Percentiles rank a stretch among this genome's conserved stretches.
Evolutionary conservation across 2,797 vertebrate species (phyloP).

Genomic region (Staurois parvus): DNA sequence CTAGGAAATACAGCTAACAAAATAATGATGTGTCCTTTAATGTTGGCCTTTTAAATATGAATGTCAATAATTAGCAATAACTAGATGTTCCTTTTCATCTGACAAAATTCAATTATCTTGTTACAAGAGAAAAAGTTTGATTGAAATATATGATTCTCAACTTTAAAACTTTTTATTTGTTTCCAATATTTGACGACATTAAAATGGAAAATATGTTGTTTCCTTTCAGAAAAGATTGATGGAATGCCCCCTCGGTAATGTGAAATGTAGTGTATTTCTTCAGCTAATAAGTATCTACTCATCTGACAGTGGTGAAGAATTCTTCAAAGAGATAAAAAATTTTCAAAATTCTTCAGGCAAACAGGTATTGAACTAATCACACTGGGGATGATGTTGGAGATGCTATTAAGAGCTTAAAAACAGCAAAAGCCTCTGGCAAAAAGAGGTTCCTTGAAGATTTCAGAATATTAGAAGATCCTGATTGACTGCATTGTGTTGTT

Average conservation of each 20-base stretch:
- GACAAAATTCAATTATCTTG: constrained; percentile 7
- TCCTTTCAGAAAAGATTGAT: constrained; percentile 41
- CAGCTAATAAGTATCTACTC: constrained; percentile 42
- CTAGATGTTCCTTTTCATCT: constrained; percentile 15
- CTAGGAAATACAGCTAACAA: no score
- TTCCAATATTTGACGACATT: constrained; percentile 39
- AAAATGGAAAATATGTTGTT: constrained; percentile 35
- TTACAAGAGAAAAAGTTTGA: constrained; percentile 15
- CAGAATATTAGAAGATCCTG: constrained; percentile 44
- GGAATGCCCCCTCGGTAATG: constrained; percentile 42
- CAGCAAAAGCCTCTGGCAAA: constrained; percentile 48
- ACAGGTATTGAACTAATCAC: constrained; percentile 55
- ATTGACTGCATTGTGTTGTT: constrained; percentile 49
- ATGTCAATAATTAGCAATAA: constrained; percentile 9
- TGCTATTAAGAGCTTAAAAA: constrained; percentile 56
- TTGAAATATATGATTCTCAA: constrained; percentile 28
- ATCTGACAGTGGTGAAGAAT: constrained; percentile 46
- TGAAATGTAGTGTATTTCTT: constrained; percentile 42
- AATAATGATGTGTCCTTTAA: no score
- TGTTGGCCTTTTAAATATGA: constrained; percentile 5
- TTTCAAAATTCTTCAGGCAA: constrained; percentile 41
- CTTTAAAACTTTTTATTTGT: constrained; percentile 27
- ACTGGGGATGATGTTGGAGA: constrained; percentile 45
- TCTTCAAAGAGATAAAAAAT: constrained; percentile 55
- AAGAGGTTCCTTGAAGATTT: constrained; percentile 48